Evolutionary conservation across 2,888 invertebrate species (phyloP).

Genomic region (Thalpophila matura): DNA sequence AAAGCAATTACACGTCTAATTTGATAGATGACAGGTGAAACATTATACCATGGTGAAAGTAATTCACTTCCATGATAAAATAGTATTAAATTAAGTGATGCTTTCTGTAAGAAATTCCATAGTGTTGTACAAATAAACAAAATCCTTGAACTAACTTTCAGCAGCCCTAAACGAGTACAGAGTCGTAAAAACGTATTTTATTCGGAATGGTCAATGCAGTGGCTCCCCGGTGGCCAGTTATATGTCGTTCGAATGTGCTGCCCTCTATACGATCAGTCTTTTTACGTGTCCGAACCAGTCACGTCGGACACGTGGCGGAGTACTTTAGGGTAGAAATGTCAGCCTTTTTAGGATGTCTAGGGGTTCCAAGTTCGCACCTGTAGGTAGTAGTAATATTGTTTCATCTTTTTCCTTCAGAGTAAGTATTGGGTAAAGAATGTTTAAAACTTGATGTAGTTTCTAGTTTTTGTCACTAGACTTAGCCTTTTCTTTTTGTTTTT

Average conservation of each 20-base stretch:
- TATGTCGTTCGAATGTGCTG: conserved; percentile 64
- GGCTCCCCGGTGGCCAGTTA: conserved; percentile 75
- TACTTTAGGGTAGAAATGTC: conserved; percentile 33
- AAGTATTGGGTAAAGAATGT: neutral
- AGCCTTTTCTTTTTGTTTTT: neutral
- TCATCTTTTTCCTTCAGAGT: neutral
- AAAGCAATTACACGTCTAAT: too few relatives aligned
- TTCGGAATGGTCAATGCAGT: conserved; percentile 73
- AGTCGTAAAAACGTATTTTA: conserved; percentile 79
- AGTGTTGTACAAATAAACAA: conserved; percentile 12
- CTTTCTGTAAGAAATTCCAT: too few relatives aligned
- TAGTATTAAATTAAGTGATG: too few relatives aligned
- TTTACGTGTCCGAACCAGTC: conserved; percentile 57
- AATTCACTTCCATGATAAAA: too few relatives aligned
- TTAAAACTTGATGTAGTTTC: neutral
- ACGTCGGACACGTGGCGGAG: conserved; percentile 50
- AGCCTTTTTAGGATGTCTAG: conserved; percentile 36
- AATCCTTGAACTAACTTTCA: neutral
- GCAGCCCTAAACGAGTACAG: conserved; percentile 54
- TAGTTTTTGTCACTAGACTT: too few relatives aligned
- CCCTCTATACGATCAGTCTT: conserved; percentile 59
- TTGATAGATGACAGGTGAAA: too few relatives aligned
- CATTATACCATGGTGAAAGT: too few relatives aligned
- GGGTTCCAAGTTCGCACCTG: conserved; percentile 11
- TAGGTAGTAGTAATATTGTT: neutral